A percentile compares a stretch with the other conserved stretches of the same genome.
phyloP scores from a whole-genome alignment of 2,888 invertebrate species.

The Escarpia spicata region DNA sequence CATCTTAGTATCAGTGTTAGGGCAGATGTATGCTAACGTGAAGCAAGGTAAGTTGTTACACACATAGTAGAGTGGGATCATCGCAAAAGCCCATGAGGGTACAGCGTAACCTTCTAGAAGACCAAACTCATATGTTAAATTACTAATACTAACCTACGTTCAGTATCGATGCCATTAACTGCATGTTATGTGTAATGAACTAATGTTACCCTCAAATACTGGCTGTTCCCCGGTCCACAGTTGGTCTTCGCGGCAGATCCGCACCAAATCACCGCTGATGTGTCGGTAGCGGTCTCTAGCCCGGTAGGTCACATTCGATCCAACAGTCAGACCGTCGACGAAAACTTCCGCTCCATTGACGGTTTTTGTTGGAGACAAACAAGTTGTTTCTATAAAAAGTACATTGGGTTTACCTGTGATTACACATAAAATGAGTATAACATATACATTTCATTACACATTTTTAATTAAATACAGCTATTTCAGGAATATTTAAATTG shows the following conservation, averaged over 20 bases:
- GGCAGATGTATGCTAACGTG: no score
- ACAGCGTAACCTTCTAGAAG: no score
- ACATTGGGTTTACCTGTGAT: no score
- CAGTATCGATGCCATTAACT: neutral
- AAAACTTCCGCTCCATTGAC: neutral
- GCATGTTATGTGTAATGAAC: neutral
- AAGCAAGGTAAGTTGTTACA: no score
- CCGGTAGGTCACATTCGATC: neutral
- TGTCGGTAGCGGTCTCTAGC: neutral
- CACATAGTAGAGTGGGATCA: no score
- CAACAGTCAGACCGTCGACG: neutral
- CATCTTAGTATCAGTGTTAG: no score
- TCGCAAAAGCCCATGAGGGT: no score
- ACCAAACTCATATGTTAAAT: no score
- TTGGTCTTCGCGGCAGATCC: slow-evolving; percentile 6
- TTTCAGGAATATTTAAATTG: neutral
- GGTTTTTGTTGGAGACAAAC: neutral
- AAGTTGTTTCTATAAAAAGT: neutral
- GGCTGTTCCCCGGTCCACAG: neutral
- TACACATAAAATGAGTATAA: no score
- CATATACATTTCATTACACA: no score
- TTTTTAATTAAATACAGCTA: no score
- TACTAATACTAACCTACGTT: no score
- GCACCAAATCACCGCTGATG: slow-evolving; percentile 4
- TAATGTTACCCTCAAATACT: neutral